phyloP scores from a whole-genome alignment of 2,888 invertebrate genomes.

The Linnaemya vulpina region DNA sequence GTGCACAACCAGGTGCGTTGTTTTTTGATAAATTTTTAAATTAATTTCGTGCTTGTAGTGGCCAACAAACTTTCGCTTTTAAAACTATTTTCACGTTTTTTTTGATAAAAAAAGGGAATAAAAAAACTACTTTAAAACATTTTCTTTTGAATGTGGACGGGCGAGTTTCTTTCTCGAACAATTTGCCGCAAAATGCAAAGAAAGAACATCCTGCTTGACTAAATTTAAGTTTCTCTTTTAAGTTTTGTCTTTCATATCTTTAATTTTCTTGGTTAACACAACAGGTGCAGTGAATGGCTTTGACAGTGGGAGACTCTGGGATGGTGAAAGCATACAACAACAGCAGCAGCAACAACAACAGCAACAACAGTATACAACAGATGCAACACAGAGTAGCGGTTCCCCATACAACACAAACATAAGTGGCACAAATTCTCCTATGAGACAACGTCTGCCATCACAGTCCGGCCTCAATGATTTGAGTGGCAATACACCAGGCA shows the following conservation, averaged over 20 bases:
- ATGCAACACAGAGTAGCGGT: constrained; percentile 45
- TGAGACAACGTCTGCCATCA: constrained; percentile 68
- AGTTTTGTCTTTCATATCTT: not conserved
- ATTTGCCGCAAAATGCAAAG: too few species aligned
- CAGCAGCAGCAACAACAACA: constrained; percentile 51
- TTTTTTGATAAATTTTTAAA: not conserved
- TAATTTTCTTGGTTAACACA: not conserved
- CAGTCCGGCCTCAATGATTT: constrained; percentile 67
- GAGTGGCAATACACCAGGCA: constrained; percentile 61
- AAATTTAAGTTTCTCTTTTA: not conserved
- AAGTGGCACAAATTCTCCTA: constrained; percentile 53
- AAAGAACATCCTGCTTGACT: too few species aligned
- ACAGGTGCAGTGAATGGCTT: constrained; percentile 66
- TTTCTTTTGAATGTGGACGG: too few species aligned
- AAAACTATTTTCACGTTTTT: too few species aligned
- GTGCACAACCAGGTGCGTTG: constrained; percentile 51
- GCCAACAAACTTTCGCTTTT: not conserved
- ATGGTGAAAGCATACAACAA: constrained; percentile 62
- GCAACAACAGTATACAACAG: constrained; percentile 54
- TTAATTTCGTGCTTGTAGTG: not conserved
- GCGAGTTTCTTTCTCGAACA: too few species aligned
- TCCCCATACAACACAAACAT: constrained; percentile 49
- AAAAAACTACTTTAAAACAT: too few species aligned
- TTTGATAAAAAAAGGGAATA: too few species aligned
- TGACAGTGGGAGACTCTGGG: constrained; percentile 53